Percentiles rank a stretch among this genome's conserved stretches.
phyloP scores from a whole-genome alignment of 2,888 invertebrate genomes.

The Chydorus sphaericus region DNA sequence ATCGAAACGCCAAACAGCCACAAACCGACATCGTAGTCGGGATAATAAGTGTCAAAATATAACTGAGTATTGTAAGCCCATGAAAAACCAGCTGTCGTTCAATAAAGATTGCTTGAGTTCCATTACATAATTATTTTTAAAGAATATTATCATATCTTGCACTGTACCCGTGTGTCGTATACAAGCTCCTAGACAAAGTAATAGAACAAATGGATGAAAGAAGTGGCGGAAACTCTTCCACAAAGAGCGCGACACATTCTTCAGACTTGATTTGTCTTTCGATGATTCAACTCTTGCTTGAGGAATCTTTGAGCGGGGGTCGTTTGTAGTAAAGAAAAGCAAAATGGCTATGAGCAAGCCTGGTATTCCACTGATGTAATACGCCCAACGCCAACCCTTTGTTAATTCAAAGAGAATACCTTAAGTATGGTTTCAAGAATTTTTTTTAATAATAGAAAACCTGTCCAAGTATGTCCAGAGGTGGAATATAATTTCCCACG shows the following conservation, averaged over 20 bases:
- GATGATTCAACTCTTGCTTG: constrained; percentile 28
- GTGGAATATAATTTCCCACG: constrained; percentile 69
- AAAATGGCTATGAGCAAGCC: constrained; percentile 53
- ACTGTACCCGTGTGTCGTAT: constrained; percentile 64
- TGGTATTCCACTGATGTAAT: constrained; percentile 61
- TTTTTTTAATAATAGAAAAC: constrained; percentile 27
- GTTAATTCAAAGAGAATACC: background rate
- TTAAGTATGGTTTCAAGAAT: background rate
- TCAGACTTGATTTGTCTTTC: background rate
- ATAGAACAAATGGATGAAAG: constrained; percentile 56
- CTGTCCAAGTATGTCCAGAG: constrained; percentile 54
- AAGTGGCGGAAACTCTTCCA: constrained; percentile 30
- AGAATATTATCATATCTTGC: background rate
- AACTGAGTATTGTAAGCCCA: constrained; percentile 84
- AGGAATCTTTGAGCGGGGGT: constrained; percentile 63
- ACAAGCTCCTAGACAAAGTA: constrained; percentile 70
- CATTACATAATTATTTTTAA: background rate
- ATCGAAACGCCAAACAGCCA: constrained; percentile 80
- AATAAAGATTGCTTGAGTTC: background rate
- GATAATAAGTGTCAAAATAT: constrained; percentile 75
- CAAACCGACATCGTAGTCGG: constrained; percentile 77
- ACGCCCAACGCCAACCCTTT: constrained; percentile 69
- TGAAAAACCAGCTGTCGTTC: constrained; percentile 57
- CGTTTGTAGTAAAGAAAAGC: constrained; percentile 57
- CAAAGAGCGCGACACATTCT: background rate